A percentile compares a stretch with the other conserved stretches of the same genome.
Evolutionary conservation across 1,140 invertebrate genomes (phyloP).

Genomic region (Drosophila guanche): DNA sequence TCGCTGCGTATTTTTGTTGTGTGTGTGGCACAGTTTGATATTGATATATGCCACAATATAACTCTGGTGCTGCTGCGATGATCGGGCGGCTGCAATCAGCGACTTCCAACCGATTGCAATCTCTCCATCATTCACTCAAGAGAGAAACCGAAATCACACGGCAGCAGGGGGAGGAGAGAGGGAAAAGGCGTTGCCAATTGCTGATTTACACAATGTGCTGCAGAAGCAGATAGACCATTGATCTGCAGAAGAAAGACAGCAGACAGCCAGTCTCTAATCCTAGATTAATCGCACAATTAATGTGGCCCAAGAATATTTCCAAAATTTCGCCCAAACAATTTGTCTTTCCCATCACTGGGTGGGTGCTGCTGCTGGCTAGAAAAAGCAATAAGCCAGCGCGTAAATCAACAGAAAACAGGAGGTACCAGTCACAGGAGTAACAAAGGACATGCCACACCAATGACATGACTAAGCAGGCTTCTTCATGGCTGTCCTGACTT

Average conservation of each 20-base stretch:
- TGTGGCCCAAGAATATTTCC: slow-evolving; percentile 62
- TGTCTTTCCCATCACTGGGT: slow-evolving; percentile 39
- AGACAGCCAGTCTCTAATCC: slow-evolving; percentile 39
- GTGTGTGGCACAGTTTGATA: slow-evolving; percentile 42
- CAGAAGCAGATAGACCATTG: background rate
- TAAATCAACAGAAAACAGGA: slow-evolving; percentile 65
- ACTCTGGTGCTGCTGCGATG: background rate
- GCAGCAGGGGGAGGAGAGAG: slow-evolving; percentile 3
- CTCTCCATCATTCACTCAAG: slow-evolving; percentile 45
- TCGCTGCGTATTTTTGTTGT: slow-evolving; percentile 25
- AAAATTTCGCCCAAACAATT: slow-evolving; percentile 55
- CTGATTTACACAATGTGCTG: slow-evolving; percentile 61
- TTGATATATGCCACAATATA: slow-evolving; percentile 27
- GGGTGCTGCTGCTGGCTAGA: slow-evolving; percentile 25
- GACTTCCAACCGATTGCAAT: slow-evolving; percentile 44
- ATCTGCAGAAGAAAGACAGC: background rate
- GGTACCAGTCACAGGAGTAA: slow-evolving; percentile 8
- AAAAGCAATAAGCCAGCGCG: slow-evolving; percentile 73
- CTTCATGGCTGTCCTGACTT: slow-evolving; percentile 22
- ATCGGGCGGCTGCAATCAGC: slow-evolving; percentile 41
- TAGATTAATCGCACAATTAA: slow-evolving; percentile 74
- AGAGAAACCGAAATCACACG: slow-evolving; percentile 8
- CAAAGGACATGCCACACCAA: slow-evolving; percentile 67
- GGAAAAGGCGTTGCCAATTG: slow-evolving; percentile 61
- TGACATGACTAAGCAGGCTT: slow-evolving; percentile 48